Evolutionary conservation across 2,797 vertebrate species (phyloP).

Genomic region (Cebuella pygmaea): DNA sequence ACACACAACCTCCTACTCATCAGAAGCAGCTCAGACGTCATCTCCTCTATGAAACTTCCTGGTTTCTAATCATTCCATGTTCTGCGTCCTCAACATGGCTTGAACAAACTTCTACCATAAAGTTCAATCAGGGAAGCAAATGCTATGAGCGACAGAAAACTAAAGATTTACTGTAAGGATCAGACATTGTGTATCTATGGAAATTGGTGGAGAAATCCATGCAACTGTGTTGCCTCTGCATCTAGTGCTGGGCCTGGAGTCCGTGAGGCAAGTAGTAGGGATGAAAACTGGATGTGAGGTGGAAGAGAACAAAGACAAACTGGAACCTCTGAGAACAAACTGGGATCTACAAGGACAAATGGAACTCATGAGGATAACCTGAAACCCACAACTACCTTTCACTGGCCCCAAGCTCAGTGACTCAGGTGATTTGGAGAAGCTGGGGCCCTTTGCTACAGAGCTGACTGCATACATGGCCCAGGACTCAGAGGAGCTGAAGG

Average conservation of each 20-base stretch:
- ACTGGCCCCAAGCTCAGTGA: not conserved
- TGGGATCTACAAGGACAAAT: not conserved
- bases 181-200: not conserved
- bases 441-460: not conserved
- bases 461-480: not conserved
- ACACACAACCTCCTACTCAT: not conserved
- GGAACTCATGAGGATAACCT: not conserved
- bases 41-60: slow-evolving; percentile 8
- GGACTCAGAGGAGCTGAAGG: not conserved
- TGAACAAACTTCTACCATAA: not conserved
- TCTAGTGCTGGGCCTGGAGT: not conserved
- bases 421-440: not conserved
- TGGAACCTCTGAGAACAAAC: slow-evolving; percentile 6
- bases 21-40: slow-evolving; percentile 34
- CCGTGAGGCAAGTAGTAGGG: not conserved
- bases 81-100: not conserved
- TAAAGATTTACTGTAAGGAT: slow-evolving; percentile 16
- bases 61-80: slow-evolving; percentile 2
- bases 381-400: not conserved
- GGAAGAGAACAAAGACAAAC: not conserved
- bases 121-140: not conserved
- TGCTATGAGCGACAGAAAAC: not conserved
- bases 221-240: not conserved
- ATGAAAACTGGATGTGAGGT: not conserved
- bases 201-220: slow-evolving; percentile 28